These are phyloP conservation scores for Onychostruthus taczanowskii DNA, from an alignment of 2,113 vertebrate genomes.

Conservation along the genomic window DNA sequence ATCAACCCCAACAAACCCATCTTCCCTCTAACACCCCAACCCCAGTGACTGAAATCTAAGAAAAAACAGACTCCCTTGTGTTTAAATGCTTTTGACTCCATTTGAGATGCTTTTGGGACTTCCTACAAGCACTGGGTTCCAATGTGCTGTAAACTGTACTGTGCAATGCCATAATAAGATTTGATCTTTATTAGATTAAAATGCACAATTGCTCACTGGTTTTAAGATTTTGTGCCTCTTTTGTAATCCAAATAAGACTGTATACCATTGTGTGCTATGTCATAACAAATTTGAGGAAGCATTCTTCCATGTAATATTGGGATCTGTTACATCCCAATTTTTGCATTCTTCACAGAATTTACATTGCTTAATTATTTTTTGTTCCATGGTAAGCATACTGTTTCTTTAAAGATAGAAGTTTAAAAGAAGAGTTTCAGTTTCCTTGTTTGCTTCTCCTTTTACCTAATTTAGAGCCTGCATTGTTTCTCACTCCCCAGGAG, in stretches of 20 bases:
- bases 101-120: neutral
- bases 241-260: neutral
- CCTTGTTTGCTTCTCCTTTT: neutral
- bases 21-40: fast-evolving
- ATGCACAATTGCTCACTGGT: neutral
- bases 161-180: neutral
- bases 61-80: fast-evolving
- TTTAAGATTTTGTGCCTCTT: neutral
- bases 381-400: neutral
- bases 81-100: neutral
- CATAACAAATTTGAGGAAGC: neutral
- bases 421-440: neutral
- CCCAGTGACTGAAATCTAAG: neutral
- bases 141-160: neutral
- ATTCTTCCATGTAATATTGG: neutral
- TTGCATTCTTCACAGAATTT: neutral
- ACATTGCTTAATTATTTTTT: neutral
- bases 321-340: neutral
- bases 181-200: neutral
- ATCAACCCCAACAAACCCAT: neutral
- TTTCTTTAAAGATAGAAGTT: neutral
- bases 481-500: neutral
- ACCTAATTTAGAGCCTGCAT: neutral
- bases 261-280: neutral
- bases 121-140: neutral